These are phyloP conservation scores for Cerceris ruficornis DNA, from an alignment of 2,888 invertebrate species.

Conservation along the genomic window DNA sequence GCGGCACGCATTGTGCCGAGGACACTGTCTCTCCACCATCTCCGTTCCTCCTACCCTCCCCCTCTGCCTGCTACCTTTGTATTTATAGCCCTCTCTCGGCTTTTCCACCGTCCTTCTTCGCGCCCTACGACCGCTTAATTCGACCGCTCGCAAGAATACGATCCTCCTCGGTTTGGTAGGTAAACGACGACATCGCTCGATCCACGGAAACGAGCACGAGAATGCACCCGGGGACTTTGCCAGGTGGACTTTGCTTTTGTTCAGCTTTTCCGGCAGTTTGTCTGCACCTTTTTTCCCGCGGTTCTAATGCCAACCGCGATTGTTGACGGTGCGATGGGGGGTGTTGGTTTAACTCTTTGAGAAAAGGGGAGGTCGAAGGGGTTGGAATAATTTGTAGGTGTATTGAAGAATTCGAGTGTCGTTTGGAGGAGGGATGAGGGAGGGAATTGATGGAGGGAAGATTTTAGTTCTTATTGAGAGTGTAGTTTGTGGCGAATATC, in stretches of 20 bases:
- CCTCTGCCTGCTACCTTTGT: slow-evolving; percentile 42
- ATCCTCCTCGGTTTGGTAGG: slow-evolving; percentile 29
- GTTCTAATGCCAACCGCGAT: too few species aligned
- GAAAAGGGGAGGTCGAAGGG: too few species aligned
- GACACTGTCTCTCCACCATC: slow-evolving; percentile 56
- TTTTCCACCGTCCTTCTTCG: slow-evolving; percentile 64
- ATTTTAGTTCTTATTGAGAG: too few species aligned
- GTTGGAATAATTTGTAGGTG: too few species aligned
- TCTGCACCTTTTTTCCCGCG: background rate
- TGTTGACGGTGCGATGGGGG: too few species aligned
- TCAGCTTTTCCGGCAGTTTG: background rate
- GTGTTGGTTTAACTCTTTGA: too few species aligned
- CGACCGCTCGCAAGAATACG: slow-evolving; percentile 64
- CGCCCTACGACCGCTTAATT: slow-evolving; percentile 65
- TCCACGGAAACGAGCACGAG: slow-evolving; percentile 31
- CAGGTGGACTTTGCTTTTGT: slow-evolving; percentile 25
- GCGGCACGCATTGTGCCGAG: slow-evolving; percentile 71
- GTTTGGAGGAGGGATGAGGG: too few species aligned
- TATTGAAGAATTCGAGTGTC: too few species aligned
- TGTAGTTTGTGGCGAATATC: too few species aligned
- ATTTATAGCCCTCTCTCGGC: slow-evolving; percentile 64
- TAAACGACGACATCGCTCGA: slow-evolving; percentile 31
- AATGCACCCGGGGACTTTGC: slow-evolving; percentile 22
- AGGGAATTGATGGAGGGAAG: too few species aligned
- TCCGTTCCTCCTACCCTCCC: slow-evolving; percentile 44